Conservation (phyloP, 2,888 invertebrate genomes). For the Ectemnius continuus region DNA sequence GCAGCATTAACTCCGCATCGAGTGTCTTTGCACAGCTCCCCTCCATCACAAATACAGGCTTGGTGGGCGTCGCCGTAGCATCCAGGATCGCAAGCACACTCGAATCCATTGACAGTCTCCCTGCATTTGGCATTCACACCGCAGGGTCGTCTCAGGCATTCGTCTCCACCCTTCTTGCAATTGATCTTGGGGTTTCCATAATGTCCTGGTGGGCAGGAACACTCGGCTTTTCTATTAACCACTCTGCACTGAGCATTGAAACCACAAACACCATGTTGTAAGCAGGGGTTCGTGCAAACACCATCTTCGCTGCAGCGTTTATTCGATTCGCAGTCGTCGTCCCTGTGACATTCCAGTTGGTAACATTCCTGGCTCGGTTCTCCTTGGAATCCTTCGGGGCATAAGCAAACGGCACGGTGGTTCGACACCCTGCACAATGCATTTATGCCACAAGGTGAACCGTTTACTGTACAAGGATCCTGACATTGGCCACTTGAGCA, state of each 20-base stretch:
- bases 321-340: constrained; percentile 87
- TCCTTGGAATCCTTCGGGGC: constrained; percentile 91
- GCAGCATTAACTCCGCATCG: constrained; percentile 90
- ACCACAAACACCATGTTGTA: constrained; percentile 88
- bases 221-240: constrained; percentile 86
- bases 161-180: constrained; percentile 85
- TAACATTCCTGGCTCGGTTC: constrained; percentile 88
- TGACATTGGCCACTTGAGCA: constrained; percentile 86
- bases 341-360: constrained; percentile 87
- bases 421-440: constrained; percentile 89
- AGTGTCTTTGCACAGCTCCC: constrained; percentile 87
- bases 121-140: constrained; percentile 90
- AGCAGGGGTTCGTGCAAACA: constrained; percentile 91
- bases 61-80: constrained; percentile 90
- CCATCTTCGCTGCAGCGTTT: constrained; percentile 86
- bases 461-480: constrained; percentile 83
- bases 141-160: constrained; percentile 90
- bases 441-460: constrained; percentile 87
- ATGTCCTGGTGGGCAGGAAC: constrained; percentile 87
- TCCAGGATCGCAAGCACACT: constrained; percentile 88
- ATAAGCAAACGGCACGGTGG: constrained; percentile 91
- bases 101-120: constrained; percentile 87
- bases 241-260: constrained; percentile 91
- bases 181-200: constrained; percentile 85
- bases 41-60: constrained; percentile 88